These are phyloP conservation scores for Oreochromis niloticus DNA, from an alignment of 2,113 vertebrate genomes.

Conservation along the genomic window DNA sequence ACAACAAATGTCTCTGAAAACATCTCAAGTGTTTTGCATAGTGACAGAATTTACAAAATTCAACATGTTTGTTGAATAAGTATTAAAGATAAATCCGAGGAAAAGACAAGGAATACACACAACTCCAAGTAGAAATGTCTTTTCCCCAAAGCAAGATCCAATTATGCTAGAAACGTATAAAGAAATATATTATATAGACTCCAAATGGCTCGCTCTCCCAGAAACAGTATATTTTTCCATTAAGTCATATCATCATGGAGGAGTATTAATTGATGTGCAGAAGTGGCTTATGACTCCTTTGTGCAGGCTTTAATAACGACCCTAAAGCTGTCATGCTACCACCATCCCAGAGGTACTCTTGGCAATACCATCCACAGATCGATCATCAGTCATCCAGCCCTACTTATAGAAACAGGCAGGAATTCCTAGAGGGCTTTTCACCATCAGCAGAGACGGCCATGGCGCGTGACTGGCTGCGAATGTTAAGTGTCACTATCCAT, in stretches of 20 bases:
- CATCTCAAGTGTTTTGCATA: not conserved
- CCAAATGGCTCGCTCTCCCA: not conserved
- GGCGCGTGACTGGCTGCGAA: not conserved
- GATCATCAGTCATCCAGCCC: conserved; percentile 30
- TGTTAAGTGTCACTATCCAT: conserved; percentile 23
- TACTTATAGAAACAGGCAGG: conserved; percentile 6
- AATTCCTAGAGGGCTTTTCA: conserved; percentile 35
- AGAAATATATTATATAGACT: not conserved
- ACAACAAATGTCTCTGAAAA: not conserved
- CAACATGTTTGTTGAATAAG: not conserved
- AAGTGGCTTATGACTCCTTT: conserved; percentile 15
- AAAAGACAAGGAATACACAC: not conserved
- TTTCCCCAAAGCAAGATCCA: not conserved
- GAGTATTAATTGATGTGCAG: conserved; percentile 8
- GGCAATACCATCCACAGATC: conserved; percentile 23
- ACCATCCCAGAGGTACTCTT: conserved; percentile 3
- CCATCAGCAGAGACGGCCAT: not conserved
- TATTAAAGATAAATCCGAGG: not conserved
- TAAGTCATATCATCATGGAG: not conserved
- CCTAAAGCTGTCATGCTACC: conserved; percentile 3
- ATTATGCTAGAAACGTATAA: not conserved
- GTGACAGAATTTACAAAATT: not conserved
- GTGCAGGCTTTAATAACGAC: conserved; percentile 7
- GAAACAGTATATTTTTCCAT: not conserved
- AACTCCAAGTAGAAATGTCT: not conserved